phyloP scores from a whole-genome alignment of 2,888 invertebrate genomes.

The Callosobruchus maculatus region DNA sequence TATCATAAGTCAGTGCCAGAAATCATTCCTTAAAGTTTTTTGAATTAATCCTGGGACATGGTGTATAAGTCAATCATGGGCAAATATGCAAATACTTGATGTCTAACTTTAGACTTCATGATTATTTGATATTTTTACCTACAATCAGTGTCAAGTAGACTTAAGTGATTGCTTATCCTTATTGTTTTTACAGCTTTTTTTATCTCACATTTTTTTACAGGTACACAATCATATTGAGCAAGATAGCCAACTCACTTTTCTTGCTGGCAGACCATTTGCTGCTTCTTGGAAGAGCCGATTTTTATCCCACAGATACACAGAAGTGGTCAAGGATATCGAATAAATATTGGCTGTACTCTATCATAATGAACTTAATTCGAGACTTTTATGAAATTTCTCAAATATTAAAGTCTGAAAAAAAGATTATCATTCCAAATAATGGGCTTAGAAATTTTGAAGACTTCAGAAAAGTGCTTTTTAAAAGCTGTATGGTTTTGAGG shows the following conservation, averaged over 20 bases:
- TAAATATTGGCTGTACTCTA: slow-evolving; percentile 81
- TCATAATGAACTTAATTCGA: slow-evolving; percentile 73
- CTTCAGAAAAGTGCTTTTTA: slow-evolving; percentile 23
- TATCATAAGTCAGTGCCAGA: too few species aligned
- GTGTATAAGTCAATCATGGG: too few species aligned
- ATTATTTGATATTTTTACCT: too few species aligned
- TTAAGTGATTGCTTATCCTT: too few species aligned
- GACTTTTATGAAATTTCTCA: slow-evolving; percentile 81
- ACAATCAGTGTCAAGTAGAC: too few species aligned
- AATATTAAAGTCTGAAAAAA: slow-evolving; percentile 55
- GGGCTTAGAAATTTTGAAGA: slow-evolving; percentile 30
- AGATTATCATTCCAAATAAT: slow-evolving; percentile 25
- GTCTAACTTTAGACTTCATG: too few species aligned
- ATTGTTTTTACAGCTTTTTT: too few species aligned
- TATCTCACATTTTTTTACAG: neutral
- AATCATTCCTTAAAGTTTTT: too few species aligned
- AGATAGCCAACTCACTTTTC: slow-evolving; percentile 74
- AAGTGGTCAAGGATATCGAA: slow-evolving; percentile 73
- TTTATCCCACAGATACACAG: slow-evolving; percentile 63
- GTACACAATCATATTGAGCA: slow-evolving; percentile 71
- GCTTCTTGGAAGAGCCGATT: slow-evolving; percentile 76
- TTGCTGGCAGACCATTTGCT: slow-evolving; percentile 82
- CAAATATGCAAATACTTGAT: too few species aligned
- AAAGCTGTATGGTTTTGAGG: slow-evolving; percentile 34
- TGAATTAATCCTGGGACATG: too few species aligned